Evolutionary conservation across 2,888 invertebrate genomes (phyloP).

Genomic region (Chouioia cunea): DNA sequence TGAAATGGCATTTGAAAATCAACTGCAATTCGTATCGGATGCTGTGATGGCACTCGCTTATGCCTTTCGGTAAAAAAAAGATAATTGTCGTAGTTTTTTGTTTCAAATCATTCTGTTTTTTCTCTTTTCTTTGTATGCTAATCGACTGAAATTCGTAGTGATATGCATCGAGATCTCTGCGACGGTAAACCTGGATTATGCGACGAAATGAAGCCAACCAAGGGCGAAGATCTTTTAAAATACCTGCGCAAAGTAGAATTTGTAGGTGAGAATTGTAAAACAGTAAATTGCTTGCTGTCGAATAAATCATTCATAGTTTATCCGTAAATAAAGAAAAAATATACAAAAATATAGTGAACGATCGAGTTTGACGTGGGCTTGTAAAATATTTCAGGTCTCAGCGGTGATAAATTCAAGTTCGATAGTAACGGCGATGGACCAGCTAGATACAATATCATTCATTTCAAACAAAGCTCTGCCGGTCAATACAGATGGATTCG

Average conservation of each 20-base stretch:
- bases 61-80: constrained; percentile 77
- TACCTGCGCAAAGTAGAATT: constrained; percentile 90
- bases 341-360: no score
- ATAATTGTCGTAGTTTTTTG: neutral
- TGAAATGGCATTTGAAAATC: constrained; percentile 90
- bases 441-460: constrained; percentile 94
- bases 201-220: constrained; percentile 89
- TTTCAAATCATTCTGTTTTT: neutral
- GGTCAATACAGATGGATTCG: constrained; percentile 87
- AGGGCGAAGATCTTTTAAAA: constrained; percentile 85
- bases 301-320: no score
- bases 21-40: constrained; percentile 96
- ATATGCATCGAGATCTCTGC: constrained; percentile 89
- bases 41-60: constrained; percentile 96
- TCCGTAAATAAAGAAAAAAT: no score
- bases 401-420: constrained; percentile 91
- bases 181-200: constrained; percentile 83
- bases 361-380: neutral
- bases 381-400: constrained; percentile 76
- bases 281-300: no score
- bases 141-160: constrained; percentile 69
- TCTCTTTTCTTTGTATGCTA: neutral
- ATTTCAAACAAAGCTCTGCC: constrained; percentile 86
- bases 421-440: constrained; percentile 93
- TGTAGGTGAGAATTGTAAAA: constrained; percentile 75